phyloP scores from a whole-genome alignment of 2,888 invertebrate genomes.

The Cloeon dipterum region DNA sequence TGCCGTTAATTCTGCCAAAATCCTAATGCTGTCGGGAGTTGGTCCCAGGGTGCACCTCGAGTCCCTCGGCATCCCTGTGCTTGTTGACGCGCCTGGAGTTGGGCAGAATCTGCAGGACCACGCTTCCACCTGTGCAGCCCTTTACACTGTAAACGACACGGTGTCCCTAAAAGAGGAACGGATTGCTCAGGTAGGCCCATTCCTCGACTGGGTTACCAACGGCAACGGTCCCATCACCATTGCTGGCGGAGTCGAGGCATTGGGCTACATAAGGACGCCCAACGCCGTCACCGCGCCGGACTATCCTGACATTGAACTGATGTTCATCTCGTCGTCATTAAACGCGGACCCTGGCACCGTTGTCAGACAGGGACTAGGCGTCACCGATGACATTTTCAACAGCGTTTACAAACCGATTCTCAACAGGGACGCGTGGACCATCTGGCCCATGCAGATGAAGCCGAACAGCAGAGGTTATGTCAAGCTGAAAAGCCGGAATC shows the following conservation, averaged over 20 bases:
- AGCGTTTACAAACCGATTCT: constrained; percentile 12
- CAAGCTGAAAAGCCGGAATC: constrained; percentile 22
- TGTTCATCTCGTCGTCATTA: constrained; percentile 36
- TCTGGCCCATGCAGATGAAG: constrained; percentile 10
- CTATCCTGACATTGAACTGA: constrained; percentile 41
- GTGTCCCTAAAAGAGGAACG: constrained; percentile 18
- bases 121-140: constrained; percentile 28
- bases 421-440: constrained; percentile 12
- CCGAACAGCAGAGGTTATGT: constrained; percentile 12
- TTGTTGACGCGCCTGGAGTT: constrained; percentile 32
- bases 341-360: constrained; percentile 27
- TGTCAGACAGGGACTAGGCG: constrained; percentile 10
- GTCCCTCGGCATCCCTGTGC: constrained; percentile 24
- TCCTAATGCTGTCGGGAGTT: constrained; percentile 59
- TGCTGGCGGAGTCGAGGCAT: constrained; percentile 40
- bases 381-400: constrained; percentile 13
- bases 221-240: constrained; percentile 22
- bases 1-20: constrained; percentile 51
- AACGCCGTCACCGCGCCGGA: constrained; percentile 29
- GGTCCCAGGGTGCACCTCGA: constrained; percentile 36
- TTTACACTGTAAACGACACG: constrained; percentile 31
- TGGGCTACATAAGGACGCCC: constrained; percentile 37
- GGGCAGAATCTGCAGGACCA: constrained; percentile 40
- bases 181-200: constrained; percentile 10
- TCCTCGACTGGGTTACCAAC: background rate